Evolutionary conservation across 2,888 invertebrate species (phyloP).

Genomic region (Lepidochitona cinerea): DNA sequence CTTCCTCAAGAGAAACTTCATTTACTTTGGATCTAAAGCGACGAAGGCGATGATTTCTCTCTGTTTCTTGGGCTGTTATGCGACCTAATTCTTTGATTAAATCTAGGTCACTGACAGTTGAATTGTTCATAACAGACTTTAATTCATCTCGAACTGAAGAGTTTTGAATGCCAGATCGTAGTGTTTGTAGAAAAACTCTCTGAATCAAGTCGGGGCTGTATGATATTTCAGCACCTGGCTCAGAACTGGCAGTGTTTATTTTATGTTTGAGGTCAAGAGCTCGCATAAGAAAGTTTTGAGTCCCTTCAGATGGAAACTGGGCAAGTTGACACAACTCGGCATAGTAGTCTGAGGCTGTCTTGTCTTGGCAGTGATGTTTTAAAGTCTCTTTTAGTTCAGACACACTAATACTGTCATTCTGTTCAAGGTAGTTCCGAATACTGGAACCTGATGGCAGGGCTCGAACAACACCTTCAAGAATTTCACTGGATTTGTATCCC

Average conservation of each 20-base stretch:
- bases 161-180: slow-evolving; percentile 7
- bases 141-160: slow-evolving; percentile 9
- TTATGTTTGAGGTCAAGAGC: slow-evolving; percentile 13
- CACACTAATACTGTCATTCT: no score
- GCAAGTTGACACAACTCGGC: no score
- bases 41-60: background rate
- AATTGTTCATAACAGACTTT: background rate
- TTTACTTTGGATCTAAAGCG: background rate
- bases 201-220: slow-evolving; percentile 10
- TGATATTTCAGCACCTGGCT: slow-evolving; percentile 3
- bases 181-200: slow-evolving; percentile 7
- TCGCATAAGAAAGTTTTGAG: slow-evolving; percentile 12
- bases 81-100: slow-evolving; percentile 2
- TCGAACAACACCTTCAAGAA: no score
- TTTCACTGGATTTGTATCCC: no score
- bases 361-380: no score
- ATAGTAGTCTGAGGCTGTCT: no score
- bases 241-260: slow-evolving; percentile 6
- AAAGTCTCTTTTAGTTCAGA: no score
- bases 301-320: no score
- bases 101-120: slow-evolving; percentile 3
- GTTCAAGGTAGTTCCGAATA: no score
- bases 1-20: background rate
- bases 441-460: no score
- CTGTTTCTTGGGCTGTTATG: slow-evolving; percentile 7